Base-by-base conservation (phyloP, 2,888 invertebrate genomes). In the Aelia acuminata region DNA sequence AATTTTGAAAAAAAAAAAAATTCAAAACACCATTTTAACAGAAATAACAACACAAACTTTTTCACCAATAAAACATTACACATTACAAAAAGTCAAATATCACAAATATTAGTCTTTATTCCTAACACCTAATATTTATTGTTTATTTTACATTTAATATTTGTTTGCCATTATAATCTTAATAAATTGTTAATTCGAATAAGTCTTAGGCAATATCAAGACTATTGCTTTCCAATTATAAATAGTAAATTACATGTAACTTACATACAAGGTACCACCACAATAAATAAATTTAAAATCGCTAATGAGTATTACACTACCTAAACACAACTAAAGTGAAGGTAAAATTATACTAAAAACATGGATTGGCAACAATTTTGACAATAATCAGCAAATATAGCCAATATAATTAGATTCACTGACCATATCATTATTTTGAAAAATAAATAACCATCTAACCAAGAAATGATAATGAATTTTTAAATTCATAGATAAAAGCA, bases 21-120 rank as follows among this genome's bases (percentile, higher is more conserved):
- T n/a, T n/a, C n/a, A n/a, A n/a, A n/a, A n/a, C n/a, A n/a, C n/a
- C n/a, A n/a, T n/a, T n/a, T n/a, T n/a, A n/a, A n/a, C n/a, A n/a
- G n/a, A n/a, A 43, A 43, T 7, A 43, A 7, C 43, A 43, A 43
- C 22, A 22, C n/a, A 53, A n/a, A 22, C n/a, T 22, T 4, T 57
- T 57, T 57, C 4, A 57, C 13, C 5, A 57, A 57, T 57, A 26
- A 26, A 11, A 26, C 26, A 57, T 26, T 26, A 57, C 11, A 57
- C 26, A 57, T 57, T n/a, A 57, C 11, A 57, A 57, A 26, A 57
- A 57, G 13, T 57, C 4, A 57, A 26, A 26, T 57, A 57, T 57
- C 57, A 57, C 57, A 57, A 57, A 57, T 57, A 57, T 26, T 57
- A 57, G 57, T 57, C 57, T 57, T 57, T 26, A 3, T 57, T 57